Evolutionary conservation across 2,888 invertebrate species (phyloP), one percentile per base, ranked within the genome.

Genomic region (Cordilura impudica): DNA sequence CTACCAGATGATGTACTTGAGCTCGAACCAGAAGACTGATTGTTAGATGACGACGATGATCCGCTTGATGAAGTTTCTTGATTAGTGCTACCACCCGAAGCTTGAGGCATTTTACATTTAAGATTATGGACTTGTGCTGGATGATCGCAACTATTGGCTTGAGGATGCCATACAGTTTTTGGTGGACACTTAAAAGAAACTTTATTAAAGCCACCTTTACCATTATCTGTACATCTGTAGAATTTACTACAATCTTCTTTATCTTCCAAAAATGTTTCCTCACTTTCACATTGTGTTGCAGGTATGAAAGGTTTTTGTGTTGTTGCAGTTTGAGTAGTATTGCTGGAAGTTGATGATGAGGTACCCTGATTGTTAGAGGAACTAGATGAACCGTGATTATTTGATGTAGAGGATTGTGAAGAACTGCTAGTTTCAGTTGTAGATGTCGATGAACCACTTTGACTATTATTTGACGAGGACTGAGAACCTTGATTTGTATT

Each of bases 91-190:
- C 47, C 63, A 39, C 43, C 74, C 51, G 14, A 61, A 35, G 76
- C 43, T 31, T 14, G 16, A 8, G 45, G 69, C 35, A 72, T 82
- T 63, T 83, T 86, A 49, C 89, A 88, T 26, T 85, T 85, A 4
- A 83, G 75, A 19, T 82, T 83, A 23, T 85, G 83, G 1, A 87
- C 84, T 71, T 85, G 84, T 2, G 83, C 82, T 19, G 87, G 85
- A 71, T 90, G 87, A 61, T 89, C 87, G 53, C 93, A 93, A 83
- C 91, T 90, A 83, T 91, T 90, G 69, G 91, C 90, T 47, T 91
- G 88, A 66, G 91, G 90, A 87, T 92, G 92, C 92, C 92, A 93
- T 61, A 92, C 90, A 0, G 92, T 93, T 71, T 91, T 91, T 45
- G 89, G 89, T 1, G 91, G 91, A 78, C 92, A 93, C 4, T 86